Conservation (phyloP, 2,797 vertebrate genomes). For the Graptemys geographica region DNA sequence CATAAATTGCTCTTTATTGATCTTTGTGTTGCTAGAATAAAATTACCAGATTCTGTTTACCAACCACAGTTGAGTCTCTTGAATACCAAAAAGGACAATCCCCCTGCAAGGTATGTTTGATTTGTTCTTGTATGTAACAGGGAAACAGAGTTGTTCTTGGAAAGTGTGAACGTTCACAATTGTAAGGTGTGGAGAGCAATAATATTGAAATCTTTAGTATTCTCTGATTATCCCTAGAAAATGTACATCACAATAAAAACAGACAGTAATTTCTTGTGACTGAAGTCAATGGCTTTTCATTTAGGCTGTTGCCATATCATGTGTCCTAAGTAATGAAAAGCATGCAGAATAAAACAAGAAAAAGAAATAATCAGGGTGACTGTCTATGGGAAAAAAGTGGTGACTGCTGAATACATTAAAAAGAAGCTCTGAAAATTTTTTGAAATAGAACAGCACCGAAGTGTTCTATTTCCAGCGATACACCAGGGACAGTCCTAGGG, state of each 20-base stretch:
- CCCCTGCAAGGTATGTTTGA: background rate
- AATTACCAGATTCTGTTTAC: slow-evolving; percentile 8
- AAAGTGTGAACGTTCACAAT: slow-evolving; percentile 14
- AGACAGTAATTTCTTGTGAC: background rate
- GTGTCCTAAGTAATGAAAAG: background rate
- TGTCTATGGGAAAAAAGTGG: background rate
- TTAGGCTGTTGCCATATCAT: background rate
- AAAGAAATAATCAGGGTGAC: background rate
- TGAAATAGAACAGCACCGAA: background rate
- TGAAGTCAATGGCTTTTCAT: background rate
- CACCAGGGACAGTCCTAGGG: background rate
- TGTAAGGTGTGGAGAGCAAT: background rate
- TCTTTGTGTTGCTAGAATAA: background rate
- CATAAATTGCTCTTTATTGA: slow-evolving; percentile 19
- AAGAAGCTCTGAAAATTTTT: background rate
- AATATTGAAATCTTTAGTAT: slow-evolving; percentile 32
- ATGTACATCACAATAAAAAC: background rate
- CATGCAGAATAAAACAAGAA: background rate
- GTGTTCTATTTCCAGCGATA: background rate
- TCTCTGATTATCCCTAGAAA: background rate
- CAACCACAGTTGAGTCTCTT: slow-evolving; percentile 25
- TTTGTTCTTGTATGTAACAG: accelerated
- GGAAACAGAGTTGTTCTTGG: slow-evolving; percentile 5
- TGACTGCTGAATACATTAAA: background rate
- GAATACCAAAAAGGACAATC: slow-evolving; percentile 32